These are phyloP conservation scores for Sylvia borin DNA, from an alignment of 2,797 vertebrate species.

Conservation along the genomic window DNA sequence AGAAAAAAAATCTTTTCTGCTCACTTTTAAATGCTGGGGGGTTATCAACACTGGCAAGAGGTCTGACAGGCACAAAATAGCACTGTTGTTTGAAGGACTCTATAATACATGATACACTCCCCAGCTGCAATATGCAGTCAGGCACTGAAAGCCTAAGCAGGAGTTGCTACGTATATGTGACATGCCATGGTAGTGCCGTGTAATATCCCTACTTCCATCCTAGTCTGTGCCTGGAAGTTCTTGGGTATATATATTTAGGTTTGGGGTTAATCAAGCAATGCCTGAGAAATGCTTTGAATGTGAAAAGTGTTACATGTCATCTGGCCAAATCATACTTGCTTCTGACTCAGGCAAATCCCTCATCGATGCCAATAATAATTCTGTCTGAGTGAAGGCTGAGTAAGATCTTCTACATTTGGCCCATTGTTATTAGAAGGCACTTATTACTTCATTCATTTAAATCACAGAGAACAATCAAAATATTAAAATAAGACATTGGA, in stretches of 20 bases:
- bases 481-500: background rate
- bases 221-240: conserved; percentile 14
- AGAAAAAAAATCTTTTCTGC: conserved; percentile 48
- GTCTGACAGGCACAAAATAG: conserved; percentile 23
- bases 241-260: conserved; percentile 24
- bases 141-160: background rate
- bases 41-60: conserved; percentile 32
- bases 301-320: conserved; percentile 35
- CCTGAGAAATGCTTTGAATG: conserved; percentile 57
- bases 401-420: conserved; percentile 47
- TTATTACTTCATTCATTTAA: conserved; percentile 41
- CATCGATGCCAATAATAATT: conserved; percentile 54
- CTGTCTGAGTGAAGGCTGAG: conserved; percentile 43
- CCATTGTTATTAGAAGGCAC: conserved; percentile 7
- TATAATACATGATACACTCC: background rate
- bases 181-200: background rate
- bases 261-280: conserved; percentile 28
- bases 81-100: conserved; percentile 49
- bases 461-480: background rate
- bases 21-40: conserved; percentile 40
- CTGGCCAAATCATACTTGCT: conserved; percentile 33
- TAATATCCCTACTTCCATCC: background rate
- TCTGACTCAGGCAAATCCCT: conserved; percentile 59
- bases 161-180: background rate
- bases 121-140: background rate